These are phyloP conservation scores for Acrocyrtus sp. DNA, from an alignment of 2,888 invertebrate species.

Conservation along the genomic window DNA sequence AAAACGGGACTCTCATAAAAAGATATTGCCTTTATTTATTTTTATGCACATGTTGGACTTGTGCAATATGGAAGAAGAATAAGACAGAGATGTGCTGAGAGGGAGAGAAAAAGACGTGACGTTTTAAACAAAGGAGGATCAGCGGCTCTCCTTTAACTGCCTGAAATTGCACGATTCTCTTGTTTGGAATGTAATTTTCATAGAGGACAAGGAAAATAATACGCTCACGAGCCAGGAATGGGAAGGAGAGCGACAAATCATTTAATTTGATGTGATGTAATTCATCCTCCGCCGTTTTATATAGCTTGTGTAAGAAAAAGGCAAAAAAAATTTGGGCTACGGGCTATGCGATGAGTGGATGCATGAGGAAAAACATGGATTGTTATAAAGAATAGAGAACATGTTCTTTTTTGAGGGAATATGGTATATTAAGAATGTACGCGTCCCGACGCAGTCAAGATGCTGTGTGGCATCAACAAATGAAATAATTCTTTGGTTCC, in stretches of 20 bases:
- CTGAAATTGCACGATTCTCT: neutral
- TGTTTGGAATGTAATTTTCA: conserved; percentile 14
- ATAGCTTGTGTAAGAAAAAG: no score
- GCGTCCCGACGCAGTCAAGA: no score
- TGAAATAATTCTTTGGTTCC: conserved; percentile 30
- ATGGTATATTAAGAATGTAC: no score
- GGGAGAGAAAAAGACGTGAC: neutral
- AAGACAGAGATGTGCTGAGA: no score
- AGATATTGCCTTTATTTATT: neutral
- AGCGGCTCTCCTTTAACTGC: neutral
- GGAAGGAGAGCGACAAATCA: conserved; percentile 14
- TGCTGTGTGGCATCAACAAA: conserved; percentile 20
- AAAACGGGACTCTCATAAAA: neutral
- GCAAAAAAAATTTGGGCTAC: no score
- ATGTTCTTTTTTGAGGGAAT: no score
- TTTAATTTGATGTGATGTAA: conserved; percentile 20
- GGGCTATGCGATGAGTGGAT: no score
- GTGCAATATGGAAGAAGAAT: neutral
- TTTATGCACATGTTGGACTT: neutral
- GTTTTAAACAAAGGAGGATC: neutral
- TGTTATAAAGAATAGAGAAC: no score
- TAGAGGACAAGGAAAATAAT: conserved; percentile 3
- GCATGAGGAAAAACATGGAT: no score
- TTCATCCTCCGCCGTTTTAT: no score
- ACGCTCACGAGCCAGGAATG: no score